Evolutionary conservation across 2,113 vertebrate species (phyloP).

Genomic region (Passer domesticus): DNA sequence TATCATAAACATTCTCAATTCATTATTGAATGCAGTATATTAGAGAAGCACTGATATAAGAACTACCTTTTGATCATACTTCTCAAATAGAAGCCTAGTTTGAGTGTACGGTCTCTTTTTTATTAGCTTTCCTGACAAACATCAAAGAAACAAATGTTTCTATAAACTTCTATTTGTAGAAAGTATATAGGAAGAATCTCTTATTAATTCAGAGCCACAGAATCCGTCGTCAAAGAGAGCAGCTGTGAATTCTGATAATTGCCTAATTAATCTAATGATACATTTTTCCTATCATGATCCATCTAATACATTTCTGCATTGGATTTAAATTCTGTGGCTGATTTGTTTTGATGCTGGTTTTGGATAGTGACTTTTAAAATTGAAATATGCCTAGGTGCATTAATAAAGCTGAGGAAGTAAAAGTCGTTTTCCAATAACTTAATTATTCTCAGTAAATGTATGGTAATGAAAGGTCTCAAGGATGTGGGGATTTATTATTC

Average conservation of each 20-base stretch:
- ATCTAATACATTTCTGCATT: conserved; percentile 53
- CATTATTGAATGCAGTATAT: neutral
- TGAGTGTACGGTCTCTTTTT: conserved; percentile 4
- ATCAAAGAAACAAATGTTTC: conserved; percentile 56
- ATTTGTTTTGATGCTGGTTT: conserved; percentile 41
- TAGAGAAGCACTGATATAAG: neutral
- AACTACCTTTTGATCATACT: conserved; percentile 38
- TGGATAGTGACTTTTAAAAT: conserved; percentile 45
- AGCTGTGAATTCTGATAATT: conserved; percentile 77
- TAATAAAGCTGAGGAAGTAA: neutral
- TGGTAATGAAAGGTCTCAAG: neutral
- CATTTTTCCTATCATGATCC: conserved; percentile 68
- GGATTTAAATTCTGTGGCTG: conserved; percentile 37
- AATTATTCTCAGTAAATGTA: neutral
- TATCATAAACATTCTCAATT: neutral
- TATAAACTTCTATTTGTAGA: conserved; percentile 56
- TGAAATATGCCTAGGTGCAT: neutral
- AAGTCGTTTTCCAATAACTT: neutral
- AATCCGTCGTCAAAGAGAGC: conserved; percentile 68
- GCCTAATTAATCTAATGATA: conserved; percentile 79
- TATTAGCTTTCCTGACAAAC: conserved; percentile 45
- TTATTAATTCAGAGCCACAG: conserved; percentile 57
- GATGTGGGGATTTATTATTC: neutral
- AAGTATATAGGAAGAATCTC: conserved; percentile 47
- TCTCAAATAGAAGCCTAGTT: conserved; percentile 20